Base-by-base conservation (phyloP, 2,888 invertebrate species). In the Drosophila kuntzei region DNA sequence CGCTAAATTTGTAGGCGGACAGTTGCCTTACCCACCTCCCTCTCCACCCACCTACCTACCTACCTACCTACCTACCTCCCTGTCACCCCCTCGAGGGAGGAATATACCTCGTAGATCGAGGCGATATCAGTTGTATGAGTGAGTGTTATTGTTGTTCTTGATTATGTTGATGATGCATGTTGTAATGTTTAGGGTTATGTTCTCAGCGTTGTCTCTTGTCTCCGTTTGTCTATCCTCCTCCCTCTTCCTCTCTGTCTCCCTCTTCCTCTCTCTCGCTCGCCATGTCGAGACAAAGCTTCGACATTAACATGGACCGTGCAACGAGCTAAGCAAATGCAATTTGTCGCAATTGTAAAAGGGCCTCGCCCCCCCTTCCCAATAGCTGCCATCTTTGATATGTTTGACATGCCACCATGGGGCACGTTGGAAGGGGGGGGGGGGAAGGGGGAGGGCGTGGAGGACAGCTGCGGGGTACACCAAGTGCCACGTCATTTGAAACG, bases 301-400 rank as follows among this genome's bases (percentile, higher is more conserved):
- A 61, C 78, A 78, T 68, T 68, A 53, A 67, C 79, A 78, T 53
- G 66, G 65, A 44, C 64, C 75, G 50, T 58, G 60, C 75, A 68
- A 44, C 74, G 68, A 73, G 83, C 81, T 63, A 69, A 79, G 86
- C 84, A 85, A 90, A 88, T 90, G 83, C 90, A 91, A 90, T 90
- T 91, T 91, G 90, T 90, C 87, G 84, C 89, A 87, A 86, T 86
- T 89, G 89, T 83, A 74, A 67, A 55, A 72, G 44, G 68, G 62
- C 50, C 64, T 51, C 25, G 46, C 27, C 3, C 29, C 14, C 9
- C 11, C 22, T n/a, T 5, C 22, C 11, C 22, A 34, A 25, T 25
- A 4, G 22, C 55, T 44, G 55, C 12, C 43, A 55, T 70, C 73
- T 77, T 73, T 80, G 87, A 81, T 70, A 73, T 69, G 85, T 84